phyloP scores from a whole-genome alignment of 2,113 vertebrate species.

The Stigmatopora nigra region DNA sequence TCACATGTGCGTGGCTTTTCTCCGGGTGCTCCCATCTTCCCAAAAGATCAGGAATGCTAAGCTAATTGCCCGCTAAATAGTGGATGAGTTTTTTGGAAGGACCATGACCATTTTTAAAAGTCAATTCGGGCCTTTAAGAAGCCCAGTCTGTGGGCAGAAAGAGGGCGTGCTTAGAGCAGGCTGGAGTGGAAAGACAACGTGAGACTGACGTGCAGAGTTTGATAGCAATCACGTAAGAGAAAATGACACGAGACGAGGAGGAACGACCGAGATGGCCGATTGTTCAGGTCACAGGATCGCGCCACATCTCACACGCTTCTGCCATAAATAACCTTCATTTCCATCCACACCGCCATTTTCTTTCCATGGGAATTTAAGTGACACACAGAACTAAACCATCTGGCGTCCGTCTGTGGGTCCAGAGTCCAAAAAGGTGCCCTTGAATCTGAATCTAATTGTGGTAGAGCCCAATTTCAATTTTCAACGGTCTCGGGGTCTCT shows the following conservation, averaged over 20 bases:
- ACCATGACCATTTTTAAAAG: no score
- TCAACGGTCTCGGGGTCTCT: conserved; percentile 51
- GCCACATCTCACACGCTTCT: not conserved
- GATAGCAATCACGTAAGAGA: conserved; percentile 3
- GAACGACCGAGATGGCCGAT: not conserved
- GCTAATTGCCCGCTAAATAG: no score
- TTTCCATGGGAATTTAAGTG: not conserved
- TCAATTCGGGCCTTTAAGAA: no score
- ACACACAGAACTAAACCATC: not conserved
- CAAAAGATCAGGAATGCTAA: no score
- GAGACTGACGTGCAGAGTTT: no score
- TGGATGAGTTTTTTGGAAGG: no score
- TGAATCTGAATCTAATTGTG: conserved; percentile 38
- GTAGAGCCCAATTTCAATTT: conserved; percentile 39
- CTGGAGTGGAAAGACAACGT: no score
- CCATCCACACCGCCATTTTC: not conserved
- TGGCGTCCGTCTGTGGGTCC: not conserved
- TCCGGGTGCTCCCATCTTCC: no score
- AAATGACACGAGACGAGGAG: not conserved
- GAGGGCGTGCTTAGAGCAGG: no score
- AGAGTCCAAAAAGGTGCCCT: conserved; percentile 54
- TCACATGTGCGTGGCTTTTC: no score
- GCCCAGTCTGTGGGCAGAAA: no score
- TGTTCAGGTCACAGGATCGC: not conserved
- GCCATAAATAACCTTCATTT: not conserved